Conservation (phyloP, 2,888 invertebrate genomes). For the Liposcelis brunnea region DNA sequence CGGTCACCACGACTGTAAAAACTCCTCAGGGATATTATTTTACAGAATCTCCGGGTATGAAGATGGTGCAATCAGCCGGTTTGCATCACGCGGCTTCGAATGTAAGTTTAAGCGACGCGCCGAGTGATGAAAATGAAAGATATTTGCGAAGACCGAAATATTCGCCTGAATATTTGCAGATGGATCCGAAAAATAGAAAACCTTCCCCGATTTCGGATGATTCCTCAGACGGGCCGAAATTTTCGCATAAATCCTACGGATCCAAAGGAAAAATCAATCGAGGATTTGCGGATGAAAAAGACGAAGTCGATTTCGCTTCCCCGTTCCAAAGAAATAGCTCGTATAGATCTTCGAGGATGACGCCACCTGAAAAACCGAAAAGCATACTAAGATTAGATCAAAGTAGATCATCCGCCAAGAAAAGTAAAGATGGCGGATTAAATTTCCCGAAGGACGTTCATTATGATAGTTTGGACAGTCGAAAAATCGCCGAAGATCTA, state of each 20-base stretch:
- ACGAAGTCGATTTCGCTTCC: background rate
- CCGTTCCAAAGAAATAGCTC: slow-evolving; percentile 5
- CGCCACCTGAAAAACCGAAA: background rate
- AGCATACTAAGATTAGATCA: background rate
- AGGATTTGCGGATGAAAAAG: background rate
- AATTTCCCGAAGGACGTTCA: background rate
- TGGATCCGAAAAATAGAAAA: background rate
- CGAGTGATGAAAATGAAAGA: background rate
- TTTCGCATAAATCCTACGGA: no score
- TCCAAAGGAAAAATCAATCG: no score
- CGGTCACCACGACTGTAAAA: slow-evolving; percentile 1
- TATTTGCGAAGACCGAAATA: background rate
- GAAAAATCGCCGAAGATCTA: slow-evolving; percentile 6
- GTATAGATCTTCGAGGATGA: background rate
- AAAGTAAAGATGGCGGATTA: background rate
- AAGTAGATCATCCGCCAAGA: no score
- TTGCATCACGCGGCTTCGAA: no score
- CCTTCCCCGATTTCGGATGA: no score
- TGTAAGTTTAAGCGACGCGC: background rate
- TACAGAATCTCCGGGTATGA: no score
- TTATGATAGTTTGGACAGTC: slow-evolving; percentile 1
- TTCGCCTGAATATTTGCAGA: background rate
- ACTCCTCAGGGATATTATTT: background rate
- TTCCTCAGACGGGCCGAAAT: background rate
- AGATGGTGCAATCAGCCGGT: no score